Evolutionary conservation across 2,888 invertebrate species (phyloP).

Genomic region (Euzetes globulus): DNA sequence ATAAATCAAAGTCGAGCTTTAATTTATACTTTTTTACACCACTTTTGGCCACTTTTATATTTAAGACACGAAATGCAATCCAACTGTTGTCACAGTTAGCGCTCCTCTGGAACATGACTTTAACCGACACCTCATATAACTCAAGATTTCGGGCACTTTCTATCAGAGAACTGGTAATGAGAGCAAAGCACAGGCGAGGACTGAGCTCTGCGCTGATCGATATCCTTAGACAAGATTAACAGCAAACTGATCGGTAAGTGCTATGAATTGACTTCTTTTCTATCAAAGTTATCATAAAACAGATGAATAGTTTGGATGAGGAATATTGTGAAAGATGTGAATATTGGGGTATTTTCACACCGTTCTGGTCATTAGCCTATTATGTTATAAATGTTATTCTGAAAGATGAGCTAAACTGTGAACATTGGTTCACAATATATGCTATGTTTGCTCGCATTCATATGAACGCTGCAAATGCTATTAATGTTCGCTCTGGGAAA

Average conservation of each 20-base stretch:
- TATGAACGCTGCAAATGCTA: not conserved
- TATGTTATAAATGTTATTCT: constrained; percentile 22
- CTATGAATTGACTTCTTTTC: constrained; percentile 26
- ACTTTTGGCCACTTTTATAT: not conserved
- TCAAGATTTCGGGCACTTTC: constrained; percentile 12
- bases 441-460: constrained; percentile 13
- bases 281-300: constrained; percentile 27
- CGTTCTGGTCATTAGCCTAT: constrained; percentile 24
- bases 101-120: not conserved
- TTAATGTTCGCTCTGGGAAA: constrained; percentile 26
- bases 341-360: constrained; percentile 18
- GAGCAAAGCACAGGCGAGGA: not conserved
- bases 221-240: not conserved
- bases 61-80: not conserved
- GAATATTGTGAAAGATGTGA: not conserved
- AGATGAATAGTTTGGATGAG: not conserved
- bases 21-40: constrained; percentile 23
- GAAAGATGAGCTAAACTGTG: constrained; percentile 28
- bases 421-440: constrained; percentile 23
- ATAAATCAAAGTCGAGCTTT: constrained; percentile 11
- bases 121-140: not conserved
- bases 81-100: not conserved
- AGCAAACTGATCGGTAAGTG: constrained; percentile 20
- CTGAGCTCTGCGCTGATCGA: not conserved
- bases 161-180: not conserved